Percentiles rank a stretch among this genome's conserved stretches.
Conservation (phyloP, 2,797 vertebrate genomes). For the Selene dorsalis region DNA sequence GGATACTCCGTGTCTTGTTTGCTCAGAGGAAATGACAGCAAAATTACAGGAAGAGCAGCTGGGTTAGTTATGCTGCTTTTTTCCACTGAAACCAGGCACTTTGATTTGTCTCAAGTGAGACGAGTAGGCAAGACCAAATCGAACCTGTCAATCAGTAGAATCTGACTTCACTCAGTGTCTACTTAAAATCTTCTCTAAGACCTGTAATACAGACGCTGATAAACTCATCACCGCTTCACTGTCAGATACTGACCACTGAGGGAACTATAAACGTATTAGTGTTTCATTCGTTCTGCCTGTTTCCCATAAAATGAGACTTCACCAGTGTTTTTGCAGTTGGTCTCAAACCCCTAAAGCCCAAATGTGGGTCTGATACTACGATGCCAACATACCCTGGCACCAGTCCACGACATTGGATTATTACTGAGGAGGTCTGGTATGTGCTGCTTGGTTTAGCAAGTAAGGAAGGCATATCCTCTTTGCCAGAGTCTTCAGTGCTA, state of each 20-base stretch:
- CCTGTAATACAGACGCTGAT: not conserved
- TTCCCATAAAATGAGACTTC: not conserved
- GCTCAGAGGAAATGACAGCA: not conserved
- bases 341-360: constrained; percentile 42
- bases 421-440: constrained; percentile 76
- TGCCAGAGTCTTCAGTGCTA: constrained; percentile 9
- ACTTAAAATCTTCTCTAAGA: not conserved
- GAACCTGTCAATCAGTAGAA: not conserved
- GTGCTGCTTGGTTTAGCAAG: constrained; percentile 60
- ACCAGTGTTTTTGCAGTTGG: constrained; percentile 33
- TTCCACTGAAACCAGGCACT: not conserved
- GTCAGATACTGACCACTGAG: constrained; percentile 3
- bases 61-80: not conserved
- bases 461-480: constrained; percentile 51
- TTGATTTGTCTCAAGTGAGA: not conserved
- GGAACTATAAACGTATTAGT: constrained; percentile 12
- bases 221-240: not conserved
- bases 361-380: constrained; percentile 64
- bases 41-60: not conserved
- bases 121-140: not conserved
- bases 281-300: not conserved
- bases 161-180: not conserved
- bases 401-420: constrained; percentile 60
- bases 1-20: not conserved
- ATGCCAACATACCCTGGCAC: constrained; percentile 67